These are phyloP conservation scores for Heteractis magnifica DNA, from an alignment of 92 coral and sea anemone genomes.

Conservation along the genomic window DNA sequence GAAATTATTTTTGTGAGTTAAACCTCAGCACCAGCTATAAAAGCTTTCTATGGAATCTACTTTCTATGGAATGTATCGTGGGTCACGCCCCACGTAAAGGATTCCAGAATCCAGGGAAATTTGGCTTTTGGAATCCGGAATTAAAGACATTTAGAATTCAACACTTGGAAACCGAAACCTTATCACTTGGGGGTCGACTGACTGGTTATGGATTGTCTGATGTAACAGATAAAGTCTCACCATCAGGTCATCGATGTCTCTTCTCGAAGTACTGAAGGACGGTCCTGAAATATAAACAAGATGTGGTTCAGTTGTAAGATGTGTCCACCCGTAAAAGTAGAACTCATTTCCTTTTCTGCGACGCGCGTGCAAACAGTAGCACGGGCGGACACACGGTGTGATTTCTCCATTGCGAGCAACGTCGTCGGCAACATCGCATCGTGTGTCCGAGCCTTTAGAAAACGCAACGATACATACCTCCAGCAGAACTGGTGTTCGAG, in stretches of 20 bases:
- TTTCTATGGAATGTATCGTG: too few species aligned
- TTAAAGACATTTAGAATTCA: background rate
- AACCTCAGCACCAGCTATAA: too few species aligned
- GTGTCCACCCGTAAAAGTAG: too few species aligned
- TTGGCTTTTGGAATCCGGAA: too few species aligned
- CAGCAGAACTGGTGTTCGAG: conserved; percentile 41
- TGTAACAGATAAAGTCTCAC: conserved; percentile 10
- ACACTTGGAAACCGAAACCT: background rate
- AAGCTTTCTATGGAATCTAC: too few species aligned
- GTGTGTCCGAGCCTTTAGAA: background rate
- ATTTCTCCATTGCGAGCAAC: too few species aligned
- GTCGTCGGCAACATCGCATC: too few species aligned
- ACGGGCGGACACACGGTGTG: too few species aligned
- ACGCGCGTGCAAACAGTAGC: too few species aligned
- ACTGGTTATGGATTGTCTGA: background rate
- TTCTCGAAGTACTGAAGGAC: conserved; percentile 55
- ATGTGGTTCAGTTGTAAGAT: background rate
- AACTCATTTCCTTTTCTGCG: too few species aligned
- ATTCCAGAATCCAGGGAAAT: too few species aligned
- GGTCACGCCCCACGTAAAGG: too few species aligned
- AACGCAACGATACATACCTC: conserved; percentile 15
- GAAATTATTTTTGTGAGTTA: background rate
- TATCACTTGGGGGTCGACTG: background rate
- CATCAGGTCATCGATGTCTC: conserved; percentile 66
- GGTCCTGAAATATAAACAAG: conserved; percentile 14